Conservation (phyloP, 2,113 vertebrate genomes). For the Clarias batrachus region DNA sequence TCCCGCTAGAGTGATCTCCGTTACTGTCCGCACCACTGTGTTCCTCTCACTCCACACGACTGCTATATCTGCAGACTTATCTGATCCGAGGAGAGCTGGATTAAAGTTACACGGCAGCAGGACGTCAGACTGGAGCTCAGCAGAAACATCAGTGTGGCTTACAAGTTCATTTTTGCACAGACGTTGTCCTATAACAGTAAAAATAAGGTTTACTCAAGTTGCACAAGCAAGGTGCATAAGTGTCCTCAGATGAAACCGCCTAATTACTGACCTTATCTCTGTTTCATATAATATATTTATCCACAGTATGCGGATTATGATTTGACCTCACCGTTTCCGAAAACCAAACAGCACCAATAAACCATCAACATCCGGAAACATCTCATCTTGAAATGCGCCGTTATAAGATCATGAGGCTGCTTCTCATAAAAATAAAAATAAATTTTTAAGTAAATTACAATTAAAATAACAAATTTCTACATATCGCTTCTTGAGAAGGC, state of each 20-base stretch:
- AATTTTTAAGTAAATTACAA: too few species aligned
- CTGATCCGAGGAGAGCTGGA: slow-evolving; percentile 1
- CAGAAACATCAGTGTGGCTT: background rate
- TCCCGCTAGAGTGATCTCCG: slow-evolving; percentile 14
- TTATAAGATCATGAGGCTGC: too few species aligned
- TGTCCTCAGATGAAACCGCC: too few species aligned
- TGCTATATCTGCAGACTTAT: background rate
- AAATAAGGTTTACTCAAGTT: too few species aligned
- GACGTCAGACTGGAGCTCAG: slow-evolving; percentile 25
- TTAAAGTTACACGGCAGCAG: slow-evolving; percentile 44
- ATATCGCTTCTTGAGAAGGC: too few species aligned
- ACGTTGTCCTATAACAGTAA: background rate
- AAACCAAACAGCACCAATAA: too few species aligned
- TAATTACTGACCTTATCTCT: background rate
- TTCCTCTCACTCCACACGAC: slow-evolving; percentile 29
- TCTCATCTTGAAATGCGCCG: too few species aligned
- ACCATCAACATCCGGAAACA: too few species aligned
- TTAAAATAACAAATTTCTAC: too few species aligned
- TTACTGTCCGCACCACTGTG: background rate
- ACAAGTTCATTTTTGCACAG: background rate
- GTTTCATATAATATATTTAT: background rate
- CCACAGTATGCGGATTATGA: background rate
- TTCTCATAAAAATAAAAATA: too few species aligned
- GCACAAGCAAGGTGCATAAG: too few species aligned
- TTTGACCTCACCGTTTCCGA: background rate